Base-by-base conservation (phyloP, 2,797 vertebrate species). In the Botia almorhae region DNA sequence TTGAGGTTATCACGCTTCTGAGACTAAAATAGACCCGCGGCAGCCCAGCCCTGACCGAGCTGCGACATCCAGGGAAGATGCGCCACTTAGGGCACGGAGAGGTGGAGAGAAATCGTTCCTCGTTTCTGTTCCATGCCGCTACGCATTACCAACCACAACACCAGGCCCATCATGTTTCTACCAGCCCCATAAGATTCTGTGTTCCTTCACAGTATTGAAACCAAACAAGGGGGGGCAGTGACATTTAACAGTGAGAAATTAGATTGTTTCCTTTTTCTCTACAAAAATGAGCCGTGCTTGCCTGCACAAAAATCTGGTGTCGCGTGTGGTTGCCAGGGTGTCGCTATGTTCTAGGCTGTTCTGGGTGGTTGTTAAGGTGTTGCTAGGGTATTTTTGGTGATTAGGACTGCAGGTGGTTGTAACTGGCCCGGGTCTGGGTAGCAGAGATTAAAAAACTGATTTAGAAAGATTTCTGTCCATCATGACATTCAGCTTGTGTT, bases 1-100 rank as follows among this genome's bases (percentile, higher is more conserved):
- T 92, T 86, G 90, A 90, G 94, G 93, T 94, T 94, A 94, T 94
- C 94, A 88, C 84, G 84, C 90, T 92, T 87, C 80, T 89, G 87
- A 77, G 86, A 93, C 93, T 86, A 90, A 94, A 95, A 94, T 94
- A 94, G 93, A 93, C 63, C 74, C 87, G 82, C 88, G 88, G 87
- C 86, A 87, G 72, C 70, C 78, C 74, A 82, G 75, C 79, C 80
- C 33, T 65, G 75, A n/a, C 69, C 50, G 69, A 74, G 69, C 73
- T 80, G 50, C 7, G 46, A 19, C 63, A 51, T 39, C 7, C 36
- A 64, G 65, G 7, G 58, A 83, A 55, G 39, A 51, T 56, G 69
- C 23, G 43, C 60, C 61, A 70, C 55, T 72, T 64, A 50, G 63
- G 39, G 29, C 56, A 70, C 1, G 21, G 33, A 36, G 21, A 74